These are phyloP conservation scores for Magallana ariakensis DNA, from an alignment of 1,140 invertebrate genomes.

Conservation along the genomic window DNA sequence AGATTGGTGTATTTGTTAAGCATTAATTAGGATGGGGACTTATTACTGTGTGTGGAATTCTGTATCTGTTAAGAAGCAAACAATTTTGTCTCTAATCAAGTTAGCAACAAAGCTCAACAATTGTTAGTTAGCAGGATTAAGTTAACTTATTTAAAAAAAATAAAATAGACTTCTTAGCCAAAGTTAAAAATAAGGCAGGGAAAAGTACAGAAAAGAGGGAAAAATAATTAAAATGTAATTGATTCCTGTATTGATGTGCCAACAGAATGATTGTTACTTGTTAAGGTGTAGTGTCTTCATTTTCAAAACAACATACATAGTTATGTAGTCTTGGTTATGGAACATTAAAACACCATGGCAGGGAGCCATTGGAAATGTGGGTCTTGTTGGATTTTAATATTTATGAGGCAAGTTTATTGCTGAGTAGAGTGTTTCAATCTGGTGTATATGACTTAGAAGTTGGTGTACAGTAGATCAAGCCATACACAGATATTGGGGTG, in stretches of 20 bases:
- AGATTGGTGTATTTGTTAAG: too few relatives aligned
- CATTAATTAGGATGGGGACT: too few relatives aligned
- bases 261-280: neutral
- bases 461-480: neutral
- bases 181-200: too few relatives aligned
- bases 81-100: too few relatives aligned
- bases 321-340: neutral
- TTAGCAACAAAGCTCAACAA: too few relatives aligned
- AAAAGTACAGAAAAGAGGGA: too few relatives aligned
- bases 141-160: too few relatives aligned
- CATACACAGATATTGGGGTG: neutral
- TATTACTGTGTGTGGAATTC: too few relatives aligned
- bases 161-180: too few relatives aligned
- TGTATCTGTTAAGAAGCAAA: too few relatives aligned
- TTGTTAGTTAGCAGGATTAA: too few relatives aligned
- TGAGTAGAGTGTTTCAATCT: neutral
- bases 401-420: slow-evolving; percentile 7
- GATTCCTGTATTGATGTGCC: neutral
- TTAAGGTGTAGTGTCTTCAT: neutral
- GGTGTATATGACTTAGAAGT: neutral
- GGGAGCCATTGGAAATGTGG: neutral
- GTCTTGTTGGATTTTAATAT: neutral
- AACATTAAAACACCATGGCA: neutral
- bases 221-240: neutral
- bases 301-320: neutral